Evolutionary conservation across 2,113 vertebrate species (phyloP), one percentile per base, ranked within the genome.

Genomic region (Pteruthius melanotis): DNA sequence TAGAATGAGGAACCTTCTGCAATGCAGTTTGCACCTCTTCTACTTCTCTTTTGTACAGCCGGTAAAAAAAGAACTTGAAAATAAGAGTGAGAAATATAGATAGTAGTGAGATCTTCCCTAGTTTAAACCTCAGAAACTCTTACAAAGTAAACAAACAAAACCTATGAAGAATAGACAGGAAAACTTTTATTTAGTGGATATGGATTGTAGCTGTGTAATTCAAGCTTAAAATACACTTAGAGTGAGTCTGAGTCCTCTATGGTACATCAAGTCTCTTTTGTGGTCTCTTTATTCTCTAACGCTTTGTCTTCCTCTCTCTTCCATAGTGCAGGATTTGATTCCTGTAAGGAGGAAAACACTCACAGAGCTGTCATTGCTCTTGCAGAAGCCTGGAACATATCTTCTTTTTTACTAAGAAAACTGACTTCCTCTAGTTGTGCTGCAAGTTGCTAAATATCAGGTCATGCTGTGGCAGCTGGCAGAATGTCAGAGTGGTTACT

Each of bases 361-460:
- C 9, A 27, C 18, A 85, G 54, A 65, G 50, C 50, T 86, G 63
- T 18, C 39, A 31, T 74, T 65, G 57, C 65, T 90, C 35, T 91
- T 89, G 85, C 45, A 94, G 59, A 83, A 90, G 59, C 24, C 50
- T 83, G 88, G 86, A 89, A 47, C 60, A 19, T 45, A 10, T 17
- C 69, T 94, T 92, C 69, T 65, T 57, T 96, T 81, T 81, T 89
- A 87, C 49, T 56, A 28, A 94, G 83, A 89, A 68, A 84, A 59
- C 31, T 45, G 49, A 68, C 77, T 95, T 96, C 95, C 89, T 71
- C 37, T 95, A 84, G 39, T 72, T 70, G 18, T 70, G 31, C 40
- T 70, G 26, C 63, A 37, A 59, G 65, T 91, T 94, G 77, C 93
- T 89, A 75, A 92, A 89, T 82, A 83, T 35, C 76, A 83, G 71